Evolutionary conservation across 2,113 vertebrate genomes (phyloP), one percentile per base, ranked within the genome.

Genomic region (Callopanchax toddi): DNA sequence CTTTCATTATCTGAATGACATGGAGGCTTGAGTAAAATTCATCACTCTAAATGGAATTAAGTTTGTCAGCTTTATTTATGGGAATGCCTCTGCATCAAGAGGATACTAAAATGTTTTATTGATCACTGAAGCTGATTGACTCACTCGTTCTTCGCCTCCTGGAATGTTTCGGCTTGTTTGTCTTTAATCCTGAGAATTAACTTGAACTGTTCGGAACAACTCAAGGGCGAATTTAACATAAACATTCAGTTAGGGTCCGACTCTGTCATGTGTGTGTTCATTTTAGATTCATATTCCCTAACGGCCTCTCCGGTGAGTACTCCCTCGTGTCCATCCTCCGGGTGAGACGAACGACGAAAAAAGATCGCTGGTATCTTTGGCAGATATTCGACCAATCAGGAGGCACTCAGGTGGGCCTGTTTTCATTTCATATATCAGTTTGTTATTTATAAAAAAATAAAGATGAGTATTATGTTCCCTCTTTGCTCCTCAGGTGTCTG

Each of bases 331-430:
- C 95, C 63, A 87, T 63, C 0, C 95, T 98, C 86, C 95, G 97
- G 45, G 84, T 98, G 13, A 91, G 96, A 59, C 92, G 94, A 86
- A 97, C 82, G 36, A 95, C 94, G 39, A 98, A 96, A 88, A 97
- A 91, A 74, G 96, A 97, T 16, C 94, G 96, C 39, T 99, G 97
- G 97, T 93, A 95, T 85, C 90, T 99, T 68, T 96, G 94, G 95
- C 95, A 97, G 91, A 86, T 98, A 80, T 93, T 96, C 73, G 92
- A 94, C 89, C 91, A 93, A 46, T 86, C 90, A 36, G 94, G 96
- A 81, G 83, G 76, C 69, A 92, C 92, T 48, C 95, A 98, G 94
- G 96, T 99, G 48, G 23, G 70, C 17, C 15, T 59, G 20, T 64
- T 53, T 60, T 18, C 29, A 55, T 46, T 25, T 1, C n/a, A 20